These are phyloP conservation scores for Penaeus chinensis DNA, from an alignment of 1,140 invertebrate species.

Conservation along the genomic window DNA sequence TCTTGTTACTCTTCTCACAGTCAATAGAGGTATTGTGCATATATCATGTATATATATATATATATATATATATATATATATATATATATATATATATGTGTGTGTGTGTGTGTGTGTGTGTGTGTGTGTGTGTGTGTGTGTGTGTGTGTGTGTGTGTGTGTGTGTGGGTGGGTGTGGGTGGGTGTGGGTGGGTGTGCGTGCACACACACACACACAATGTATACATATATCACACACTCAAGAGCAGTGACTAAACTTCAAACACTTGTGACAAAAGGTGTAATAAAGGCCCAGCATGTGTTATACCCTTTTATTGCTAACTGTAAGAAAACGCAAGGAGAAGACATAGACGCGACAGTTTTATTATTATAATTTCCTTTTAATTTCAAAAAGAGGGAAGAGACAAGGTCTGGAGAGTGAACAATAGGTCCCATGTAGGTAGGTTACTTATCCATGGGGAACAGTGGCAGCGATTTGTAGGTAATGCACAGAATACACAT, in stretches of 20 bases:
- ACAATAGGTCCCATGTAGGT: background rate
- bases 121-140: background rate
- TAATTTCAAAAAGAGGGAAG: slow-evolving; percentile 24
- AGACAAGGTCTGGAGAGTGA: slow-evolving; percentile 20
- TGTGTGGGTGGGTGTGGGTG: slow-evolving; percentile 3
- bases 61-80: slow-evolving; percentile 30
- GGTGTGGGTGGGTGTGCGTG: background rate
- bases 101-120: background rate
- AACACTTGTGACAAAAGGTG: background rate
- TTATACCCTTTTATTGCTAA: slow-evolving; percentile 52
- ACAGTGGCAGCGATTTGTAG: slow-evolving; percentile 14
- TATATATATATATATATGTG: slow-evolving; percentile 25
- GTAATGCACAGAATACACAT: background rate
- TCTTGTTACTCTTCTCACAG: no score
- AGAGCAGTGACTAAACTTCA: background rate
- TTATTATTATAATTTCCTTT: slow-evolving; percentile 9
- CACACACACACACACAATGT: background rate
- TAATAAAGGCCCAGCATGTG: background rate
- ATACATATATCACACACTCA: background rate
- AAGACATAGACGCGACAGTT: slow-evolving; percentile 46
- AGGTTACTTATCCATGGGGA: slow-evolving; percentile 7
- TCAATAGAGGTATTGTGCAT: no score
- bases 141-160: slow-evolving; percentile 11
- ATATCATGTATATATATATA: slow-evolving; percentile 17
- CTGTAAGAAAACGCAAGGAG: slow-evolving; percentile 49